Conservation (phyloP, 2,113 vertebrate genomes). For the Brachypteracias leptosomus region DNA sequence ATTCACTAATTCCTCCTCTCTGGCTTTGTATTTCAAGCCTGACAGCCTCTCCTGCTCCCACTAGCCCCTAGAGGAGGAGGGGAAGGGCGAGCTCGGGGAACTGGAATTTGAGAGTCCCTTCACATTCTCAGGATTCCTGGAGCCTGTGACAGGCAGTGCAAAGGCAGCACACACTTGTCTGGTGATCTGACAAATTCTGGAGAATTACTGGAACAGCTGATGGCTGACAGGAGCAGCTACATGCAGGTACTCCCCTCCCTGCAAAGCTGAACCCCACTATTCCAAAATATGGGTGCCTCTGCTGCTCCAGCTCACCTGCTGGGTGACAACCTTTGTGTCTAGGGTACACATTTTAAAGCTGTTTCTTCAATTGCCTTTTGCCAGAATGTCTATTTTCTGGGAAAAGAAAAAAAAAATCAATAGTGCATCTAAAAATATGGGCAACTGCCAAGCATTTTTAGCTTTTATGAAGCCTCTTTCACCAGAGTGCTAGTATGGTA, state of each 20-base stretch:
- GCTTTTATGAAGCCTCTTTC: background rate
- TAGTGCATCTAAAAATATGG: background rate
- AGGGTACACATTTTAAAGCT: background rate
- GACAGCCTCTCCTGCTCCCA: background rate
- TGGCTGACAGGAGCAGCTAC: background rate
- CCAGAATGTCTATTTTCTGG: background rate
- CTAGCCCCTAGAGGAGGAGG: background rate
- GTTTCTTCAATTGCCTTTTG: background rate
- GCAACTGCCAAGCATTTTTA: background rate
- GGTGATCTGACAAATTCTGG: background rate
- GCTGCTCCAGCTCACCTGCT: background rate
- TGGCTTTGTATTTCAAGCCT: background rate
- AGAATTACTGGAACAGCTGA: conserved; percentile 20
- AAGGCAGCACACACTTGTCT: background rate
- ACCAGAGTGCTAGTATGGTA: background rate
- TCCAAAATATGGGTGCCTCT: background rate
- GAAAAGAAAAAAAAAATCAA: background rate
- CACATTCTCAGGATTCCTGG: background rate
- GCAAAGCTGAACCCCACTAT: background rate
- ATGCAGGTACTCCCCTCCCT: background rate
- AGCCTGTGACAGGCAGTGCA: background rate
- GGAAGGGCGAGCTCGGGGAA: background rate
- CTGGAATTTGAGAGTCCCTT: background rate
- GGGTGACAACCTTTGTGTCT: background rate
- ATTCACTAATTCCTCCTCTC: background rate